Percentiles rank a stretch among this genome's conserved stretches.
Evolutionary conservation across 2,797 vertebrate species (phyloP).

Genomic region (Pteropus rufus): DNA sequence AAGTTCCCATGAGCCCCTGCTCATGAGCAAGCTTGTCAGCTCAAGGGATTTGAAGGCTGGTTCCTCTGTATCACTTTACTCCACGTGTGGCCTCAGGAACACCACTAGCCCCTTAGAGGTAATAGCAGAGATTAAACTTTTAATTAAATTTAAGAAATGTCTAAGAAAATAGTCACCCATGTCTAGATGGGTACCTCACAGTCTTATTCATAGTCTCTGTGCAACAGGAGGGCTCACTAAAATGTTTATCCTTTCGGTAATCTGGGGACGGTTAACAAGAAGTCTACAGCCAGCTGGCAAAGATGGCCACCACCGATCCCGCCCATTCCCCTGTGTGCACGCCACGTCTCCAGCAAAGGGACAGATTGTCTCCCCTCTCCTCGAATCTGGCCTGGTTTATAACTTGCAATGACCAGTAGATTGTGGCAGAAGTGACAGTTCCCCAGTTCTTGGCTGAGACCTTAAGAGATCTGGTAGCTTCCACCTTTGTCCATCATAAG

Average conservation of each 20-base stretch:
- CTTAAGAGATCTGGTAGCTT: background rate
- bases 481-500: background rate
- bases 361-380: no score
- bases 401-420: background rate
- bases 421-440: background rate
- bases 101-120: no score
- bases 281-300: background rate
- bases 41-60: background rate
- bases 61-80: background rate
- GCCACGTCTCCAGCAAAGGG: background rate
- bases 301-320: rapidly evolving
- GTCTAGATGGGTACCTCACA: background rate
- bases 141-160: background rate
- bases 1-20: background rate
- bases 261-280: background rate
- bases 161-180: background rate
- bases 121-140: background rate
- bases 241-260: background rate
- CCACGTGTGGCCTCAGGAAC: background rate
- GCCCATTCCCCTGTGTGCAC: background rate
- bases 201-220: background rate
- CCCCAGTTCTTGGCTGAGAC: background rate
- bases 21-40: background rate
- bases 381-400: background rate
- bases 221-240: background rate